Conservation (phyloP, 1,140 invertebrate genomes). For the Drosophila pectinifera region DNA sequence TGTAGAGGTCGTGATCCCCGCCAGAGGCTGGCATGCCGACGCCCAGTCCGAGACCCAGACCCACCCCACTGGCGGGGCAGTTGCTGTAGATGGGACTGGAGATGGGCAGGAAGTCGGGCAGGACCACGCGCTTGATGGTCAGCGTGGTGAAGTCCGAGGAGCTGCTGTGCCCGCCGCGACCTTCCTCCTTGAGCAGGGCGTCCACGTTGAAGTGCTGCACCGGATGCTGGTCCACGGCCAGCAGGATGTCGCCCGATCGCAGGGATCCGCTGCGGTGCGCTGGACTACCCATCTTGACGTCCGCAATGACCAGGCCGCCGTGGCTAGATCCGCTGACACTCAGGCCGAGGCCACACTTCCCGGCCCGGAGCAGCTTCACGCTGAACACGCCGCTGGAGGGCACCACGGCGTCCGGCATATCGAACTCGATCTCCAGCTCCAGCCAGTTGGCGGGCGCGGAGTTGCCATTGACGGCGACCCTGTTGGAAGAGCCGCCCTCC, state of each 20-base stretch:
- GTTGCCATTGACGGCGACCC: constrained; percentile 3
- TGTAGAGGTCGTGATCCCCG: constrained; percentile 69
- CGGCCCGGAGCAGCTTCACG: constrained; percentile 93
- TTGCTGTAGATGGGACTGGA: constrained; percentile 81
- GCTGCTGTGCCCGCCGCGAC: background rate
- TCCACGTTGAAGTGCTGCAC: constrained; percentile 88
- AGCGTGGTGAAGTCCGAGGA: constrained; percentile 75
- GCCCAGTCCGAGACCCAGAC: constrained; percentile 12
- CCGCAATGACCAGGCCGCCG: constrained; percentile 89
- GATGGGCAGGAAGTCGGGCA: constrained; percentile 81
- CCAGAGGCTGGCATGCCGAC: constrained; percentile 2
- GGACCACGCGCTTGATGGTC: constrained; percentile 79
- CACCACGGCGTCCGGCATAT: constrained; percentile 96
- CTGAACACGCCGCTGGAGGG: constrained; percentile 95
- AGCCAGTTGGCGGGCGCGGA: constrained; percentile 85
- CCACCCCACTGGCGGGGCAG: constrained; percentile 40
- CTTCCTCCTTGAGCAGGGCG: constrained; percentile 75
- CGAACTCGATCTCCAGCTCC: constrained; percentile 93
- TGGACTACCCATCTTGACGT: constrained; percentile 94
- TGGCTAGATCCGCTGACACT: constrained; percentile 91
- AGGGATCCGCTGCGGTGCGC: constrained; percentile 95
- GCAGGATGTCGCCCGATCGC: constrained; percentile 92
- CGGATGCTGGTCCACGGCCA: constrained; percentile 94
- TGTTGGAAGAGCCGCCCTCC: constrained; percentile 35
- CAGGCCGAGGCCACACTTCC: constrained; percentile 91